Evolutionary conservation across 2,888 invertebrate species (phyloP), one percentile per base, ranked within the genome.

Genomic region (Drosophila neoperkinsi): DNA sequence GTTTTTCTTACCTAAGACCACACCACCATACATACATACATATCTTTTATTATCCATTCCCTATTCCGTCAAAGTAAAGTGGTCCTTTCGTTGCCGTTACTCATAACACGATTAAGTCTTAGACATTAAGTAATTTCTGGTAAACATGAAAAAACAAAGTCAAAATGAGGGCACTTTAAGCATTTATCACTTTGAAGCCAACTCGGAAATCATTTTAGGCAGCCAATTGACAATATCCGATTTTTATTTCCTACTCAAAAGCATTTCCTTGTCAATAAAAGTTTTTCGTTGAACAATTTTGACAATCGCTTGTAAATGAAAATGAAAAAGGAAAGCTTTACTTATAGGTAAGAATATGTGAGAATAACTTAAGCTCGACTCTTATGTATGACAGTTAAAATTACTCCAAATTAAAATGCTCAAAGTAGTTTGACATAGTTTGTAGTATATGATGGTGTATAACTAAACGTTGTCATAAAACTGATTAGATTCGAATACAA

Each of bases 231-330:
- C 63, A 65, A 70, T 78, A 81, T 87, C 84, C 84, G 84, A 52
- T 63, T 71, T 66, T 67, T 73, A 74, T 69, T 71, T 74, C 71
- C 71, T 57, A 49, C 43, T 63, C 46, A 46, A 77, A 80, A 74
- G 81, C 71, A 76, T 73, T 82, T 82, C 81, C 81, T 61, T 73
- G 67, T 67, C 74, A 86, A 85, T 83, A 64, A 70, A 81, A 73
- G 28, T 60, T 70, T 57, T n/a, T n/a, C 62, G 33, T 16, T 41
- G 13, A 18, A 41, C 31, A 1, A 55, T 43, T 30, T 55, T 55
- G 18, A 10, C 52, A 55, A 64, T 52, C 49, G 43, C n/a, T 58
- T 58, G 41, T 59, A 2, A 53, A 33, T 38, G 7, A 38, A 59
- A 59, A 53, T 59, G 6, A 52, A 62, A 4, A 62, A 18, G 28